A percentile compares a stretch with the other conserved stretches of the same genome.
Conservation (phyloP, 2,113 vertebrate genomes). For the Isurus oxyrinchus region DNA sequence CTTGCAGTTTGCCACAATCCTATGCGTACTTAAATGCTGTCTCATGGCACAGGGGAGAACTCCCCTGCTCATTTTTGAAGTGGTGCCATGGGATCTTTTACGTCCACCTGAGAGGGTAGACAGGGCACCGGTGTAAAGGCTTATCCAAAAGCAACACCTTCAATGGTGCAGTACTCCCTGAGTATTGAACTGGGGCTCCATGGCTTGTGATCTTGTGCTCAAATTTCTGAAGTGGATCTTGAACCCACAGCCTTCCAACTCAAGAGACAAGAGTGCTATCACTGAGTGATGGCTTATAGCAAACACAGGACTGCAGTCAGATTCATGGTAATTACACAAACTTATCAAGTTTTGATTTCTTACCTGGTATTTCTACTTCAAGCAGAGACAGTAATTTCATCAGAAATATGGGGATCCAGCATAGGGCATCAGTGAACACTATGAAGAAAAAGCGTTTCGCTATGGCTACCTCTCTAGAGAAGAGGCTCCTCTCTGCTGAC, state of each 20-base stretch:
- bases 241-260: background rate
- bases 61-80: background rate
- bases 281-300: background rate
- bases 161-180: background rate
- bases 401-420: conserved; percentile 58
- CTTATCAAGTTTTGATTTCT: background rate
- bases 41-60: background rate
- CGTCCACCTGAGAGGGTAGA: background rate
- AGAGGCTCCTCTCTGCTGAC: conserved; percentile 2
- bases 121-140: background rate
- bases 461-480: conserved; percentile 48
- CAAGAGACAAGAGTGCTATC: background rate
- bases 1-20: background rate
- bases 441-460: conserved; percentile 56
- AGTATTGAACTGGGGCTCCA: background rate
- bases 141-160: background rate
- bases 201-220: background rate
- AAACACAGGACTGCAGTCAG: background rate
- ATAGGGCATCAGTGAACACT: conserved; percentile 51
- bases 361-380: conserved; percentile 55
- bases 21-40: background rate
- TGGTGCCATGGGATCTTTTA: background rate
- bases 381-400: conserved; percentile 54
- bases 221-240: background rate
- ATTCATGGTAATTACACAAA: background rate